Base-by-base conservation (phyloP, 64 coral and sea anemone species). In the Stichodactyla helianthus region DNA sequence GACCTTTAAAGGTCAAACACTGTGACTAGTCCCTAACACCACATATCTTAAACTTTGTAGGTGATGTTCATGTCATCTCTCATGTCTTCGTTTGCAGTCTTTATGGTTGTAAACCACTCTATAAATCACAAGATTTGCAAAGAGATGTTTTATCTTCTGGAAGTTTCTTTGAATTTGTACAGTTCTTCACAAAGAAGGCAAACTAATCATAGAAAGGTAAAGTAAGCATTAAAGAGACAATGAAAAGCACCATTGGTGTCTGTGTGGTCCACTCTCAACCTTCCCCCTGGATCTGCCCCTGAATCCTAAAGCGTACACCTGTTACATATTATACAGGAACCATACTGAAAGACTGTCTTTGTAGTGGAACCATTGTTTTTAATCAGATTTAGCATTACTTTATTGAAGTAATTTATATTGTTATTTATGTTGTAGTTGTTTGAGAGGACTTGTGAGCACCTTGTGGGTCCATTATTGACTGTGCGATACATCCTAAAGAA, bases 131-230 rank as follows among this genome's bases (percentile, higher is more conserved):
- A 31, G 55, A 87, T 35, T 50, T 53, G 51, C 55, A 51, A 82
- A 60, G 91, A 63, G 71, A 85, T 17, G 8, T 93, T 81, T 35
- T 87, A 54, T 11, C 61, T 20, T 53, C 55, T 96, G 6, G 27
- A 96, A 79, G 28, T 80, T 19, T 90, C 79, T 63, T 71, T 96
- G 7, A 17, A 85, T 22, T 35, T 62, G 2, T 96, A 88, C 13
- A 83, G 71, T 59, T 28, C 86, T 80, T 35, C 88, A 16, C 91
- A 93, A 84, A 87, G 91, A 82, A 77, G 83, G 59, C 91, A 96
- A 44, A 84, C 80, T 6, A 96, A 96, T 58, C 94, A 93, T 35
- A 89, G 82, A 85, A 96, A 96, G 91, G 91, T 93, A 84, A 7
- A 53, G 51, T 35, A 31, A 25, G 12, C 8, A 77, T 12, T 77